phyloP scores from a whole-genome alignment of 2,113 vertebrate species.

The Sceloporus tristichus region DNA sequence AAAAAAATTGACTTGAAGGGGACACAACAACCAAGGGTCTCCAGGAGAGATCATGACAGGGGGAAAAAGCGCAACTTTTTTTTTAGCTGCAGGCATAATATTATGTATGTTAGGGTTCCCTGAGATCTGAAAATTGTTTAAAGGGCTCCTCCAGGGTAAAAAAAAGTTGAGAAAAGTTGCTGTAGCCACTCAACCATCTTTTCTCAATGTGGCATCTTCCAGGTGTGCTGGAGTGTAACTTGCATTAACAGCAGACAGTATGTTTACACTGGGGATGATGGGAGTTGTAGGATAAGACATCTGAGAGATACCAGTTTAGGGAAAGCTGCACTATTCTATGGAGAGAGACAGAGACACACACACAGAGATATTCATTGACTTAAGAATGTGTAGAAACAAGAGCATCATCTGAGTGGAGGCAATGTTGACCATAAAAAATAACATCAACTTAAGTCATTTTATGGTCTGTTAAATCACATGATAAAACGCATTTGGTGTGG shows the following conservation, averaged over 20 bases:
- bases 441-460: conserved; percentile 41
- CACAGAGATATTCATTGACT: neutral
- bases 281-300: neutral
- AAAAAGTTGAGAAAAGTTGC: too few species aligned
- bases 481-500: conserved; percentile 58
- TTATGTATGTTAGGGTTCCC: too few species aligned
- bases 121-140: too few species aligned
- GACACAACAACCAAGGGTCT: too few species aligned
- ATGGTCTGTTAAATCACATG: conserved; percentile 67
- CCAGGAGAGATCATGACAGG: too few species aligned
- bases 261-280: neutral
- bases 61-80: too few species aligned
- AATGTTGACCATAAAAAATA: conserved; percentile 43
- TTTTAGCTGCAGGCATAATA: too few species aligned
- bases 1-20: too few species aligned
- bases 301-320: conserved; percentile 24
- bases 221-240: neutral
- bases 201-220: too few species aligned
- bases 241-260: neutral
- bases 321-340: neutral
- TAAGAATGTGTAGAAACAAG: conserved; percentile 34
- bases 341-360: conserved; percentile 15
- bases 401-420: neutral
- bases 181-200: neutral
- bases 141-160: too few species aligned